Evolutionary conservation across 2,888 invertebrate genomes (phyloP).

Genomic region (Phanerotoma sp.): DNA sequence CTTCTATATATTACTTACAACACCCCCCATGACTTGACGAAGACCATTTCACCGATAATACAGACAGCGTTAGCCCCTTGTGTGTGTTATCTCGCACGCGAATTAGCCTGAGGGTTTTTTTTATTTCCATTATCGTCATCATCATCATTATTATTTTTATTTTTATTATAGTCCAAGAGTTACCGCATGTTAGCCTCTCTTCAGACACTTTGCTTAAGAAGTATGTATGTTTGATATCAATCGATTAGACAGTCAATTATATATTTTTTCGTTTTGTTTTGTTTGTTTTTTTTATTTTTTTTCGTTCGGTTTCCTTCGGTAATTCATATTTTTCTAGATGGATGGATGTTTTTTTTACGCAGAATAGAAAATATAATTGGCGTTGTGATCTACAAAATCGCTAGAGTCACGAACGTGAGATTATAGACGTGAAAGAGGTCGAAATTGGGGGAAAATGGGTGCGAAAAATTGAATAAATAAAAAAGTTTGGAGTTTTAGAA

Average conservation of each 20-base stretch:
- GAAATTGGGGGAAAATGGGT: too few relatives aligned
- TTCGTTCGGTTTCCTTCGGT: too few relatives aligned
- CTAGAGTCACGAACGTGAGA: not conserved
- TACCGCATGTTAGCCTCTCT: too few relatives aligned
- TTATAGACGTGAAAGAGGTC: too few relatives aligned
- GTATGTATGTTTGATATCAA: too few relatives aligned
- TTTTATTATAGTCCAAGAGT: not conserved
- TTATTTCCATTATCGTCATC: conserved; percentile 19
- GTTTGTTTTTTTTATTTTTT: conserved; percentile 8
- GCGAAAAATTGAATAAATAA: too few relatives aligned
- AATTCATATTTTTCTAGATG: not conserved
- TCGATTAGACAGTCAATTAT: too few relatives aligned
- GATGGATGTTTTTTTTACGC: conserved; percentile 2
- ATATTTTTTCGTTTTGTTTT: too few relatives aligned
- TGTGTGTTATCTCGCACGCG: conserved; percentile 54
- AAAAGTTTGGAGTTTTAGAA: too few relatives aligned
- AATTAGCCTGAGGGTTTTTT: conserved; percentile 55
- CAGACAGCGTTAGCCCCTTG: conserved; percentile 32
- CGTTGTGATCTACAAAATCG: too few relatives aligned
- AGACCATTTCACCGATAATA: conserved; percentile 41
- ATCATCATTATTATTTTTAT: conserved; percentile 4
- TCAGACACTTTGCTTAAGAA: too few relatives aligned
- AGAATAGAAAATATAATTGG: not conserved
- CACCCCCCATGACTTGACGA: conserved; percentile 47
- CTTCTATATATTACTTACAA: conserved; percentile 16